phyloP scores from a whole-genome alignment of 2,113 vertebrate genomes.

The Elgaria multicarinata region DNA sequence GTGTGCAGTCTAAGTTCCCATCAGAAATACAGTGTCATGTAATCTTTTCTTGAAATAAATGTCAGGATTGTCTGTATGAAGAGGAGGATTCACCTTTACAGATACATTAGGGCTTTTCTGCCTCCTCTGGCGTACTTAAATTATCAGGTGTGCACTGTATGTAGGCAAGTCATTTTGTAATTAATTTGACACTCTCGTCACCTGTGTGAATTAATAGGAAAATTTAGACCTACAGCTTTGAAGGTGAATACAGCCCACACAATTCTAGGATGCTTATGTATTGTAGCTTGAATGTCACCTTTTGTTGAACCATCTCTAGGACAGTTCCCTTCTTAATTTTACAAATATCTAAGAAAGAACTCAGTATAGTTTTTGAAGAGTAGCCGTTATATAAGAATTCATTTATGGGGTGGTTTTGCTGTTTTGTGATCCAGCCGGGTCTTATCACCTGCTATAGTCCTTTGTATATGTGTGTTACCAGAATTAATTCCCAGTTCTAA shows the following conservation, averaged over 20 bases:
- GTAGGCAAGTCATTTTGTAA: conserved; percentile 69
- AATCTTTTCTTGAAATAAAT: not conserved
- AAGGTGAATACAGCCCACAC: conserved; percentile 54
- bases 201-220: conserved; percentile 62
- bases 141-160: conserved; percentile 66
- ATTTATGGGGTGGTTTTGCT: not conserved
- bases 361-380: not conserved
- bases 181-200: conserved; percentile 66
- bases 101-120: conserved; percentile 66
- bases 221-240: conserved; percentile 68
- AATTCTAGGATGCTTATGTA: conserved; percentile 60
- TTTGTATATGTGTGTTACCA: not conserved
- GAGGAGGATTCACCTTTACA: not conserved
- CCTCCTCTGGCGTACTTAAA: conserved; percentile 57
- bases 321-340: conserved; percentile 2
- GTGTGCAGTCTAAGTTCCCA: not conserved
- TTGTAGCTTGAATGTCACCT: conserved; percentile 45
- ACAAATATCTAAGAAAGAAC: not conserved
- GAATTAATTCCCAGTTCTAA: not conserved
- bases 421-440: not conserved
- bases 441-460: not conserved
- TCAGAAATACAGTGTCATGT: not conserved
- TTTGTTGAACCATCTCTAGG: conserved; percentile 37
- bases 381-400: not conserved
- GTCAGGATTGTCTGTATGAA: not conserved